Conservation (phyloP, 2,113 vertebrate species). For the Microtus ochrogaster region DNA sequence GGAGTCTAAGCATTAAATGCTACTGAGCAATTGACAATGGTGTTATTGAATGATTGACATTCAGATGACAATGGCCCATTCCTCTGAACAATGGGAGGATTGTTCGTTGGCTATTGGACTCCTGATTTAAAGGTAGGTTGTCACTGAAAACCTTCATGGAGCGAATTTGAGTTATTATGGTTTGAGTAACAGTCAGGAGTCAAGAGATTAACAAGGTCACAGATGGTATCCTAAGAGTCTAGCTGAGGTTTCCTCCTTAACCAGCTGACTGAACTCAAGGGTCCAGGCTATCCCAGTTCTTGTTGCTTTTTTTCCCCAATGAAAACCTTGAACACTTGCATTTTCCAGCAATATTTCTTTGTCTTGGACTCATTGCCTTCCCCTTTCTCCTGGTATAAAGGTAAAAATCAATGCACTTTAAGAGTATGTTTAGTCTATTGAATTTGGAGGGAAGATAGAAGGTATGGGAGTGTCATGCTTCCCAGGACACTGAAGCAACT, state of each 20-base stretch:
- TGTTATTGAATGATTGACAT: not conserved
- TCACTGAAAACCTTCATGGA: conserved; percentile 46
- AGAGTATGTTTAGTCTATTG: not conserved
- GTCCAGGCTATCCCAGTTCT: conserved; percentile 39
- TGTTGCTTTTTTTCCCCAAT: not conserved
- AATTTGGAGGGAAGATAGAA: not conserved
- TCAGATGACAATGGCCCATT: too few species aligned
- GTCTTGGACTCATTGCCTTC: conserved; percentile 48
- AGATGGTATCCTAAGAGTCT: conserved; percentile 2
- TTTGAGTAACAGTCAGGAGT: not conserved
- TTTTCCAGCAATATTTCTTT: conserved; percentile 44
- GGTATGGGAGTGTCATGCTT: not conserved
- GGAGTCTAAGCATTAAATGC: not conserved
- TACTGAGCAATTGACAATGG: not conserved
- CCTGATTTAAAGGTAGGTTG: conserved; percentile 32
- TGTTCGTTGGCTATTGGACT: not conserved
- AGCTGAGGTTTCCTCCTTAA: conserved; percentile 46
- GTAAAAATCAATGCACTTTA: conserved; percentile 45
- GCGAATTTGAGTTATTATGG: conserved; percentile 2
- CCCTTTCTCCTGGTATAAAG: conserved; percentile 46
- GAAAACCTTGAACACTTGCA: not conserved
- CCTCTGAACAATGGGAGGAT: not conserved
- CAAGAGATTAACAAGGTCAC: conserved; percentile 28
- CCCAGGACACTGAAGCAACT: not conserved
- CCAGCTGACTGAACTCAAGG: conserved; percentile 44